Evolutionary conservation across 2,888 invertebrate genomes (phyloP), one percentile per base, ranked within the genome.

Genomic region (Aphodius sticticus): DNA sequence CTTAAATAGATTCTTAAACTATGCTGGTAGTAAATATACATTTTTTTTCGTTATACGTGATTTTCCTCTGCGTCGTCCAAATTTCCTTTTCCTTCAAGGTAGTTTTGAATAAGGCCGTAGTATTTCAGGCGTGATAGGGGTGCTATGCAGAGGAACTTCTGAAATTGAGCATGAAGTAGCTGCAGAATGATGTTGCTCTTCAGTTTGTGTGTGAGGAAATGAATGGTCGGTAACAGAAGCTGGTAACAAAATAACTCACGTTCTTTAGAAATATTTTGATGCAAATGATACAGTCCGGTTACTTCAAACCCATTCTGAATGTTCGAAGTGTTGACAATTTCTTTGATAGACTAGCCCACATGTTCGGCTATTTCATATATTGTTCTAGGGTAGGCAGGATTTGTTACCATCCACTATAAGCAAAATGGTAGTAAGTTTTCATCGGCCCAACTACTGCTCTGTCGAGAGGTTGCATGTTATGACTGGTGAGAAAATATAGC

Each of bases 391-490:
- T n/a, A n/a, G n/a, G 69, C 9, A 69, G 9, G 69, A 9, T 69
- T 14, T 14, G 69, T 9, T 69, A 9, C 69, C 69, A n/a, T n/a
- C n/a, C 80, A 76, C 76, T 80, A 7, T 77, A 77, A 70, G 83
- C 82, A 16, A 75, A 77, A 79, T 82, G 82, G 77, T 82, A 84
- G 53, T 80, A 80, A 9, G 74, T 77, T 77, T 86, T 85, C 15
- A 84, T 79, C 12, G 85, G 83, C 16, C 82, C 82, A 82, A 84
- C 84, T 7, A 84, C 82, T 16, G 81, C 80, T 35, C 79, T 81
- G 78, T 87, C 86, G 69, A 87, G 79, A 15, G 87, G 88, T 82
- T 89, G 88, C 3, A 87, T 77, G 53, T 85, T 84, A 81, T 89
- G 87, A 15, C 84, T 84, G 79, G 86, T 88, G 81, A 87, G 87